Percentiles rank a stretch among this genome's conserved stretches.
These are phyloP conservation scores for Gymnoscopelus microlampas DNA, from an alignment of 2,797 vertebrate species.

Conservation along the genomic window DNA sequence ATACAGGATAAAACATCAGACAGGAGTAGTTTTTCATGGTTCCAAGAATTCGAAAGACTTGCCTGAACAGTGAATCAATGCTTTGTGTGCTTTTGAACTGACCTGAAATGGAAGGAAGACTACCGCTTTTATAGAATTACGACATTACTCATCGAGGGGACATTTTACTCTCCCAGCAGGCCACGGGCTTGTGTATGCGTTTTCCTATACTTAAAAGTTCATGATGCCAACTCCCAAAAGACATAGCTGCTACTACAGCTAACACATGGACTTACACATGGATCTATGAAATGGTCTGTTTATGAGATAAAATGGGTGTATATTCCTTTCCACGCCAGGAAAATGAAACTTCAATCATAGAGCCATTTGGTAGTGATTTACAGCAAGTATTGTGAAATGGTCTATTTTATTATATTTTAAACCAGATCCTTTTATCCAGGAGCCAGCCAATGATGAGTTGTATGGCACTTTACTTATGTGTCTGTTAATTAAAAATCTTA, in stretches of 20 bases:
- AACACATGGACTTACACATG: conserved; percentile 6
- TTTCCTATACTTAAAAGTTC: conserved; percentile 27
- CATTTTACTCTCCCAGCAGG: conserved; percentile 20
- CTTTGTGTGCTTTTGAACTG: conserved; percentile 31
- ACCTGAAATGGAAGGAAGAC: conserved; percentile 41
- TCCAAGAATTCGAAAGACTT: conserved; percentile 51
- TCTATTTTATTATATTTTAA: conserved; percentile 11
- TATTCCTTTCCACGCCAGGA: neutral
- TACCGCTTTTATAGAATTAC: conserved; percentile 4
- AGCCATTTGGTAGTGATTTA: conserved; percentile 30
- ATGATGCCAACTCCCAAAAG: conserved; percentile 21
- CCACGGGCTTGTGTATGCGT: conserved; percentile 33
- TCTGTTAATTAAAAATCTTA: conserved; percentile 2
- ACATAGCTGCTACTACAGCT: conserved; percentile 6
- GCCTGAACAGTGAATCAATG: conserved; percentile 45
- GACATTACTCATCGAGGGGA: conserved; percentile 24
- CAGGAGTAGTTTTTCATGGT: conserved; percentile 47
- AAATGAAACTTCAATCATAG: neutral
- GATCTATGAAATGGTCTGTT: conserved; percentile 10
- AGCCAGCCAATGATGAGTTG: conserved; percentile 2
- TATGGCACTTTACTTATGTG: conserved; percentile 8
- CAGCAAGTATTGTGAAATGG: conserved; percentile 22
- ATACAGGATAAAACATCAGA: conserved; percentile 20
- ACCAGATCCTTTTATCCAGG: conserved; percentile 15
- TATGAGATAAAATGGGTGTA: conserved; percentile 1